Conservation (phyloP, 1,140 invertebrate species). For the Lysiphlebus fabarum region DNA sequence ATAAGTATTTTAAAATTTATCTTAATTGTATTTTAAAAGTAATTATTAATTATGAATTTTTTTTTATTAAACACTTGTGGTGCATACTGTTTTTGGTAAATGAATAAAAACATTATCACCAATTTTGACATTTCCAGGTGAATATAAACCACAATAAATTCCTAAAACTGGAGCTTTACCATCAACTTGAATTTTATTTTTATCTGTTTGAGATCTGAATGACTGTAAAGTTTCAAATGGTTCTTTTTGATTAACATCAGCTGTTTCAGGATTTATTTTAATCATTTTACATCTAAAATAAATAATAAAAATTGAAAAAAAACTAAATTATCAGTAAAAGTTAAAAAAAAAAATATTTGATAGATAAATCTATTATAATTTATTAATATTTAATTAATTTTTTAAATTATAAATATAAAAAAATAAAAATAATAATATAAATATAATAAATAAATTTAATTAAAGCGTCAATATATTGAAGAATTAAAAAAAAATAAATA, state of each 20-base stretch:
- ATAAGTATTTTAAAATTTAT: not conserved
- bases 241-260: constrained; percentile 28
- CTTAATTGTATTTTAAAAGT: too few relatives aligned
- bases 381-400: too few relatives aligned
- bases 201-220: constrained; percentile 35
- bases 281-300: constrained; percentile 38
- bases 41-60: not conserved
- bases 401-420: too few relatives aligned
- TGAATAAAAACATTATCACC: constrained; percentile 43
- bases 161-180: constrained; percentile 38
- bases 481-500: too few relatives aligned
- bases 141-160: constrained; percentile 44
- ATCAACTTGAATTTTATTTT: constrained; percentile 31
- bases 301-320: too few relatives aligned
- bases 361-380: too few relatives aligned
- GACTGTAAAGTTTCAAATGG: constrained; percentile 37
- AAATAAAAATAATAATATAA: too few relatives aligned
- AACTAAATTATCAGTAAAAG: too few relatives aligned
- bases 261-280: constrained; percentile 37
- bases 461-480: too few relatives aligned
- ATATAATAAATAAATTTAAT: too few relatives aligned
- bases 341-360: too few relatives aligned
- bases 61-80: constrained; percentile 6
- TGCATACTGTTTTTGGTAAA: constrained; percentile 8
- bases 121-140: constrained; percentile 36